Evolutionary conservation across 1,140 invertebrate species (phyloP), one percentile per base, ranked within the genome.

Genomic region (Calycopis cecrops): DNA sequence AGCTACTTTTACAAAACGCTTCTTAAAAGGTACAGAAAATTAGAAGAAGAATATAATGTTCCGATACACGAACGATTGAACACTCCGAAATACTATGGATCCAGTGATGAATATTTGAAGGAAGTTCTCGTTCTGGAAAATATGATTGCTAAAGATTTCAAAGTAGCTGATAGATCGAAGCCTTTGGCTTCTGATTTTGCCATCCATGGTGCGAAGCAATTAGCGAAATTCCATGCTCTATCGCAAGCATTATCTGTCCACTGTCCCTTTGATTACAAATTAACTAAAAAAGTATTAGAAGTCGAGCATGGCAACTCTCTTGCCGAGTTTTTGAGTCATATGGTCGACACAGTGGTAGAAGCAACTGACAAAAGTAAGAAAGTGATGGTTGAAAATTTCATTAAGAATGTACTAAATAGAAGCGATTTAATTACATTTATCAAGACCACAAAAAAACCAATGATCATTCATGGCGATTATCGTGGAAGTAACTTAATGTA

Each of bases 81-180:
- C 0, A 48, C 65, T 8, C 53, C 63, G 7, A 61, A 63, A 35
- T 63, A 50, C 16, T 73, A 70, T 11, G 71, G 65, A 9, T 53
- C 53, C 14, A 47, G 40, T 17, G 16, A 17, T 9, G 52, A 65
- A 47, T 48, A 53, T 47, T 17, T 49, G n/a, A 59, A 63, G 16
- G 67, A 73, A 17, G 59, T 53, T 8, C 38, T 73, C n/a, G 62
- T 73, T 12, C 48, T 73, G 2, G 63, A 73, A 53, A 59, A 73
- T 40, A 28, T 73, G 18, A 21, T 48, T 6, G 33, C 28, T 1
- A 62, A 60, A 40, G 67, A 65, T 9, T 73, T 52, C 52, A 33
- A 48, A 4, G 48, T 42, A 8, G 40, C 57, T 38, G 65, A 73
- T 16, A 62, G 65, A 55, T 58, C 65, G 1, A 55, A 66, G 40